Base-by-base conservation (phyloP, 2,888 invertebrate genomes). In the Cataglyphis altisquamis region DNA sequence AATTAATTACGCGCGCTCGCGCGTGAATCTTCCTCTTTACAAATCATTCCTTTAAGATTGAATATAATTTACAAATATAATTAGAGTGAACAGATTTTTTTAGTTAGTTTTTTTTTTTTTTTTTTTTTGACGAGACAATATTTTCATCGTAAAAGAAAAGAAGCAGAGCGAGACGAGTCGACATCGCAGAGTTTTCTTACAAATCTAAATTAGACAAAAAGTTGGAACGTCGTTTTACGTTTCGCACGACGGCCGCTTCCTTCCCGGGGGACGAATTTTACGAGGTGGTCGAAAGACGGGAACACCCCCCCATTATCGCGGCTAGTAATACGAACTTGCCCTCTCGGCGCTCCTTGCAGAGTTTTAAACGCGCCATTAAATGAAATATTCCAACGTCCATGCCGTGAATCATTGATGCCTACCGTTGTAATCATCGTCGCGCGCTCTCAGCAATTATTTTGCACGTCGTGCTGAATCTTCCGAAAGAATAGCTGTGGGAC, bases 301-400 rank as follows among this genome's bases (percentile, higher is more conserved):
- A 83, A 85, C 78, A 85, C 83, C 25, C 82, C n/a, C 75, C 83
- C 75, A 87, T 87, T 89, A 90, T 72, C 83, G 82, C 83, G 60
- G 39, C 74, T 64, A 66, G 78, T 83, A 90, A 86, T 81, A 52
- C 74, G 39, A 75, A 82, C 67, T 90, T 73, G 72, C 83, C 52
- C 75, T 73, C 84, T 81, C 66, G 70, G 64, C 68, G 80, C 67
- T 78, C 68, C 85, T 83, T 72, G 66, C 72, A 60, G 83, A 82
- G 85, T 82, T 89, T 89, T 82, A 87, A 90, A 77, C 85, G 77
- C 66, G 48, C 84, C 87, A 80, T 89, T 86, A 85, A 89, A 89
- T 85, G 83, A 86, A 82, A 84, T 82, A 82, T 89, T 77, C 73
- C 84, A 70, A 55, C 67, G 64, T 75, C 39, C 66, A 32, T 70